Evolutionary conservation across 1,140 invertebrate species (phyloP).

Genomic region (Meloidogyne hapla): DNA sequence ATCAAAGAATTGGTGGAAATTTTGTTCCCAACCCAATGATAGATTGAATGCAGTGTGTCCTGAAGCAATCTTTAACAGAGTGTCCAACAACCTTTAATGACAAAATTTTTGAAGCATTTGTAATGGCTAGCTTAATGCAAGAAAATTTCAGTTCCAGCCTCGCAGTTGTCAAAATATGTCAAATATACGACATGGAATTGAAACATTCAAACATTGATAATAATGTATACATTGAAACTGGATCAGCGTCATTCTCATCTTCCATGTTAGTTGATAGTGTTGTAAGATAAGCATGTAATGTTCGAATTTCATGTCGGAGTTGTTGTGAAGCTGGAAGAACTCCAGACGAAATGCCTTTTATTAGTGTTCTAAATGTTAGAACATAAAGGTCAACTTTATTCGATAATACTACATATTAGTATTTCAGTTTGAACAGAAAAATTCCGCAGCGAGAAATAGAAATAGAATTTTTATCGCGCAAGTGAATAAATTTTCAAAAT

Average conservation of each 20-base stretch:
- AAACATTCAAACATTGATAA: background rate
- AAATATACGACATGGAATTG: no score
- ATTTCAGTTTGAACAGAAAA: no score
- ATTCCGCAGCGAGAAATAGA: no score
- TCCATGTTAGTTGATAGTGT: background rate
- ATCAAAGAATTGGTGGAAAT: background rate
- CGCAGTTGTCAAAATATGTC: no score
- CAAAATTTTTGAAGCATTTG: no score
- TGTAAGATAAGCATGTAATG: background rate
- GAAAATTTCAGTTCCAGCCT: no score
- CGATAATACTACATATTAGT: no score
- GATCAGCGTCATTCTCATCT: background rate
- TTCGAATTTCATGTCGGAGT: background rate
- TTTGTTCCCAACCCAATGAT: background rate
- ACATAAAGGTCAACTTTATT: background rate
- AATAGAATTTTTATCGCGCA: no score
- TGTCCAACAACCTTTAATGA: slow-evolving; percentile 13
- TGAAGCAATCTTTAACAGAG: slow-evolving; percentile 5
- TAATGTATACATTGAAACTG: background rate
- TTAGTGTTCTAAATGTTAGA: background rate
- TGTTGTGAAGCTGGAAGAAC: background rate
- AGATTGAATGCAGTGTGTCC: background rate
- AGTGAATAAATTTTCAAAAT: no score
- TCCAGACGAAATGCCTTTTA: slow-evolving; percentile 9
- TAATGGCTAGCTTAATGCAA: no score